Evolutionary conservation across 2,797 vertebrate species (phyloP), one percentile per base, ranked within the genome.

Genomic region (Strix occidentalis): DNA sequence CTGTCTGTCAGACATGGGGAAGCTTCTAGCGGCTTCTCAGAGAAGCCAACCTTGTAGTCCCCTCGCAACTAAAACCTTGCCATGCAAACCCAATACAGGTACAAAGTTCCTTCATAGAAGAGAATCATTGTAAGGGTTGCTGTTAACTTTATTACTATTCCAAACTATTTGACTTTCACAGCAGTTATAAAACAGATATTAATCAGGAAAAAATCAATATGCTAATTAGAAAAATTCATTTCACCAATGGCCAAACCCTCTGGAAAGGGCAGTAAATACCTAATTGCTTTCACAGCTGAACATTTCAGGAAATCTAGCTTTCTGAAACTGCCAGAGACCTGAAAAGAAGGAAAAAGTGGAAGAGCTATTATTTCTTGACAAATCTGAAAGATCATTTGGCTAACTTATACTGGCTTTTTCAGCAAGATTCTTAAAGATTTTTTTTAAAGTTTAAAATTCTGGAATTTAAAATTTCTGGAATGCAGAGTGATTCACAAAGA

Each of bases 171-270:
- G 20, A 66, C 9, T 75, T 81, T 94, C 79, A 57, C 18, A 80
- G 53, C n/a, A 85, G 21, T 45, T 51, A 85, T 74, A 87, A 94
- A 89, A 15, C 6, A 78, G 28, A 80, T 91, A 63, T n/a, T 95
- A 93, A 92, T 95, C 64, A 88, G 70, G 39, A 82, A 58, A 72
- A 66, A 54, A 26, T 28, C 61, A 78, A 35, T 57, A 93, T 83
- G 63, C 63, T 97, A 92, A 96, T 93, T 83, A 87, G 61, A 66
- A 69, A 86, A 95, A 89, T 57, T 83, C 56, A 92, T 58, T 74
- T 95, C 71, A 35, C 54, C 13, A 46, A 39, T 81, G 43, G 54
- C 37, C 53, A 84, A 21, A 65, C 66, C 11, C 16, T 85, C 56
- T 77, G 21, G 29, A 91, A 96, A 79, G 77, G 25, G 17, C 26